Base-by-base conservation (phyloP, 2,888 invertebrate genomes). In the Yponomeuta evonymella region DNA sequence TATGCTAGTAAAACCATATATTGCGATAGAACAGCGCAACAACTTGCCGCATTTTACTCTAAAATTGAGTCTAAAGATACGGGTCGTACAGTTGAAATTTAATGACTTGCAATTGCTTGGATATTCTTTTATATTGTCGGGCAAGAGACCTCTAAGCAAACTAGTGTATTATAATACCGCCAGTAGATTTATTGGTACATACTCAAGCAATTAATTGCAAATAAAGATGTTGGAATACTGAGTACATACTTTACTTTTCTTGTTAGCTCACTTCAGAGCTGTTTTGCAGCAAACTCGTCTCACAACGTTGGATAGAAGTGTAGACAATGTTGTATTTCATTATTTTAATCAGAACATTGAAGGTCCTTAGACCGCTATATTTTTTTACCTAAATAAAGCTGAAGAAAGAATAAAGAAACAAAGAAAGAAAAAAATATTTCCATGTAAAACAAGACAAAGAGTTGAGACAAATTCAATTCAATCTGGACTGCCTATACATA, bases 161-260 rank as follows among this genome's bases (percentile, higher is more conserved):
- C 83, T 86, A 78, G 80, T 81, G 81, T 79, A 79, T 83, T 82
- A 80, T 82, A 83, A 83, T 85, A 86, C 83, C 79, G 79, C 82
- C 82, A 75, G 80, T 79, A 81, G 81, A 87, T 88, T 87, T 87
- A 88, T 87, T 84, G 81, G 81, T 81, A 85, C 83, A 83, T 84
- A 81, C 83, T 82, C 78, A 81, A 75, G 77, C 85, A 83, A 87
- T 88, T 86, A 86, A 87, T 87, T 83, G 79, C 72, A 75, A 83
- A 88, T 88, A 84, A 84, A 88, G 84, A 84, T 81, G 84, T 88
- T 78, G 75, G 78, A 78, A 80, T 78, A 81, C 78, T 77, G 75
- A 77, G 76, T 75, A 74, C 74, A 75, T 75, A 73, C 74, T 58
- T 58, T 58, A 74, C 74, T 58, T 58, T 51, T 58, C 51, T 58